These are phyloP conservation scores for Halotydeus destructor DNA, from an alignment of 1,140 invertebrate genomes.

Conservation along the genomic window DNA sequence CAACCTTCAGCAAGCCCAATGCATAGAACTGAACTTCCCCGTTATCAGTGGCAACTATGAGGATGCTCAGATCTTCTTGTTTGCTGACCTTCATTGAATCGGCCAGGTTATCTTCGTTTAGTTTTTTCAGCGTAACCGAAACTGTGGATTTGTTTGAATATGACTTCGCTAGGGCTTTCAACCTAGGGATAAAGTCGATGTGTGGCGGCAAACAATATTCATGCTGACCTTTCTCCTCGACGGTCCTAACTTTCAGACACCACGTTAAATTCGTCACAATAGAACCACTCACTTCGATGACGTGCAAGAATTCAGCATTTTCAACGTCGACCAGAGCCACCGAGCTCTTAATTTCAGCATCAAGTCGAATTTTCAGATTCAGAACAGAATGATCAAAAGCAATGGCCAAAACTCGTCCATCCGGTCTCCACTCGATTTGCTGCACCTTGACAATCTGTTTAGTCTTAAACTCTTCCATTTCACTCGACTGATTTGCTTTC, in stretches of 20 bases:
- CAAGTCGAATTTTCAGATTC: not conserved
- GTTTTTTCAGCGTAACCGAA: slow-evolving; percentile 25
- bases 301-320: slow-evolving; percentile 56
- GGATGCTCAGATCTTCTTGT: slow-evolving; percentile 43
- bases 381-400: slow-evolving; percentile 16
- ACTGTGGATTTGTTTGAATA: slow-evolving; percentile 20
- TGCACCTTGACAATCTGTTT: not conserved
- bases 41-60: slow-evolving; percentile 50
- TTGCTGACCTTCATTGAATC: slow-evolving; percentile 32
- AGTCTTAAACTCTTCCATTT: not conserved
- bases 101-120: slow-evolving; percentile 35
- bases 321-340: slow-evolving; percentile 40
- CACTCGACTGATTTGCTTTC: too few species aligned
- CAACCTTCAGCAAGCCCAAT: slow-evolving; percentile 61
- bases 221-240: slow-evolving; percentile 3
- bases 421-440: slow-evolving; percentile 58
- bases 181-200: slow-evolving; percentile 29
- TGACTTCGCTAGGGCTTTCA: slow-evolving; percentile 36
- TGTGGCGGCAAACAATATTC: not conserved
- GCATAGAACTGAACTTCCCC: slow-evolving; percentile 50
- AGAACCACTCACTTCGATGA: slow-evolving; percentile 30
- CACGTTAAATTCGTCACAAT: slow-evolving; percentile 34
- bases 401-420: slow-evolving; percentile 67
- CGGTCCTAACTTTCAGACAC: slow-evolving; percentile 23
- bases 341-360: not conserved